Percentiles rank a stretch among this genome's conserved stretches.
Evolutionary conservation across 2,797 vertebrate species (phyloP).

Genomic region (Novumbra hubbsi): DNA sequence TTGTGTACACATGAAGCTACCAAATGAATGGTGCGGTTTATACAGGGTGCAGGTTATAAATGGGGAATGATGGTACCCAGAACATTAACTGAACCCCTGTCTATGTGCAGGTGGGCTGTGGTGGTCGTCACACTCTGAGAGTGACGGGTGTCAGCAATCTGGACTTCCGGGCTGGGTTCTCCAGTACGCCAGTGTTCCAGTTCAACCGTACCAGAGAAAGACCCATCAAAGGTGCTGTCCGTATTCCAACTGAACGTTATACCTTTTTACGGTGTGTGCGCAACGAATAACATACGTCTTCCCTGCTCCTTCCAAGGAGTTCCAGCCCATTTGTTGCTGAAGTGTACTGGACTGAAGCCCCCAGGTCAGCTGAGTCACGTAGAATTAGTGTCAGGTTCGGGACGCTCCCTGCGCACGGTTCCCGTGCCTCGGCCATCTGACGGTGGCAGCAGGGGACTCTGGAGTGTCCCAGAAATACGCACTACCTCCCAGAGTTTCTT

Average conservation of each 20-base stretch:
- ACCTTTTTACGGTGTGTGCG: background rate
- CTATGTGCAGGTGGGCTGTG: constrained; percentile 80
- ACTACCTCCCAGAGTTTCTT: constrained; percentile 86
- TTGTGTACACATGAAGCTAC: too few species aligned
- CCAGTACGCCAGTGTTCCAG: constrained; percentile 73
- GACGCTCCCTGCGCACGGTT: constrained; percentile 77
- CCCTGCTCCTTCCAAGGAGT: constrained; percentile 73
- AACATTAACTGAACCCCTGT: constrained; percentile 17
- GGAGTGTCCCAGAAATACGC: constrained; percentile 80
- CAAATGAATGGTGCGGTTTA: too few species aligned
- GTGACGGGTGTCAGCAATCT: constrained; percentile 89
- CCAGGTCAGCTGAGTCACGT: constrained; percentile 79
- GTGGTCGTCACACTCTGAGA: constrained; percentile 87
- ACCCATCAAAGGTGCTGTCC: constrained; percentile 83
- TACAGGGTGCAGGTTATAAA: too few species aligned
- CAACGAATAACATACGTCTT: constrained; percentile 13
- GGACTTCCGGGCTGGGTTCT: constrained; percentile 88
- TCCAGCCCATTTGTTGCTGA: constrained; percentile 84
- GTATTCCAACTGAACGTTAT: background rate
- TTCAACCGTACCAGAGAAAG: constrained; percentile 78
- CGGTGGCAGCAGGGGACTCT: constrained; percentile 76
- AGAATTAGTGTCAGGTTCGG: constrained; percentile 85
- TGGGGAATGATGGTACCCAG: too few species aligned
- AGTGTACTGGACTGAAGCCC: constrained; percentile 80
- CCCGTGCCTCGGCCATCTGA: constrained; percentile 69